Percentiles rank a stretch among this genome's conserved stretches.
Conservation (phyloP, 2,888 invertebrate genomes). For the Drosophila diplacantha region DNA sequence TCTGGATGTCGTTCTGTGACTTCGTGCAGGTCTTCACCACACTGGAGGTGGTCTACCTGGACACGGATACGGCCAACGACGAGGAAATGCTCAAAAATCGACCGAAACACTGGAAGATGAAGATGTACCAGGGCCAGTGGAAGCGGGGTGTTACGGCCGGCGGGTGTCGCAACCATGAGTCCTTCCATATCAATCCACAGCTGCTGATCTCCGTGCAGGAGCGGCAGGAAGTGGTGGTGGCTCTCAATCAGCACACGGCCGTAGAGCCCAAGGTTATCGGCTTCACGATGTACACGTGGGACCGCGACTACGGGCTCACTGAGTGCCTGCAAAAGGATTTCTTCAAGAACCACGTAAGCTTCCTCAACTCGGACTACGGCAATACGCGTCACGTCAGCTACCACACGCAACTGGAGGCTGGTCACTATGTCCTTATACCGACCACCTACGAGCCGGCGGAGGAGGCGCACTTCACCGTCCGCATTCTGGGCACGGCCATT, state of each 20-base stretch:
- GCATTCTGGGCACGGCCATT: slow-evolving; percentile 87
- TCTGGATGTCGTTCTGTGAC: slow-evolving; percentile 90
- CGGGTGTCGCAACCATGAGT: slow-evolving; percentile 93
- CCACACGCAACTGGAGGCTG: slow-evolving; percentile 87
- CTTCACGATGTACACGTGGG: slow-evolving; percentile 86
- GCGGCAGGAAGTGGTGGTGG: slow-evolving; percentile 89
- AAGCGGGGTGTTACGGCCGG: slow-evolving; percentile 92
- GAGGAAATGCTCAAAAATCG: slow-evolving; percentile 88
- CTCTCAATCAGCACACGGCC: slow-evolving; percentile 92
- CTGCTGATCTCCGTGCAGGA: slow-evolving; percentile 88
- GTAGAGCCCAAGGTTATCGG: slow-evolving; percentile 96
- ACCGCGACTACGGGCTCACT: slow-evolving; percentile 76
- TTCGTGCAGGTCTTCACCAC: slow-evolving; percentile 89
- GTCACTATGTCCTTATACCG: slow-evolving; percentile 90
- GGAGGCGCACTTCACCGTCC: slow-evolving; percentile 91
- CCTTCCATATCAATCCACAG: slow-evolving; percentile 96
- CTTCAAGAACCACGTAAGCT: slow-evolving; percentile 91
- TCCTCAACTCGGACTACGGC: slow-evolving; percentile 93
- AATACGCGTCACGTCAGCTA: slow-evolving; percentile 92
- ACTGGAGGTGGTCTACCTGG: slow-evolving; percentile 90
- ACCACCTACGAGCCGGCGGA: slow-evolving; percentile 95
- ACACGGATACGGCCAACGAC: slow-evolving; percentile 90
- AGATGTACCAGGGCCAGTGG: slow-evolving; percentile 92
- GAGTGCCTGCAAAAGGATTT: slow-evolving; percentile 89
- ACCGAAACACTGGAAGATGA: slow-evolving; percentile 89